Evolutionary conservation across 1,140 invertebrate species (phyloP), one percentile per base, ranked within the genome.

Genomic region (Drosophila tristis): DNA sequence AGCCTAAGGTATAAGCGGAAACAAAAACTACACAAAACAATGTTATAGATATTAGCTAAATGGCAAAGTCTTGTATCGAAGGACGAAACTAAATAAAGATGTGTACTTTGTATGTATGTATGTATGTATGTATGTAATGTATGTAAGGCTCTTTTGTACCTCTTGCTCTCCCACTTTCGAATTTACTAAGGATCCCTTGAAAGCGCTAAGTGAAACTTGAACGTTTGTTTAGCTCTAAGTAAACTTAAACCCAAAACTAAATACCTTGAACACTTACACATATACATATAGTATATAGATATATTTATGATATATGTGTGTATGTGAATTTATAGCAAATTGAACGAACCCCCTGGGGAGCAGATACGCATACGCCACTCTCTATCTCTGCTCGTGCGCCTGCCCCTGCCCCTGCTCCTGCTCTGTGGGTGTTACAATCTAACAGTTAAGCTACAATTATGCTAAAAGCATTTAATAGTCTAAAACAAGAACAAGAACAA

Each of bases 111-210:
- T 29, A 29, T 29, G 53, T 51, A 59, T 23, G 13, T 23, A 45
- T 9, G 25, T 43, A 20, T 2, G 16, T 16, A 16, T 20, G 15
- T 50, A 54, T 47, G 45, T 25, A 42, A 50, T 62, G 23, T 45
- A 72, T 51, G 39, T 51, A 75, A 85, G 82, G 64, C 81, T 86
- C 78, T 87, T 86, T 86, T 86, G 82, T 86, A 86, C 82, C 82
- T 87, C 70, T 70, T 87, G 82, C 82, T 81, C 84, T 70, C 84
- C 84, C 84, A 86, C 82, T 86, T 82, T 86, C 82, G 82, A 86
- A 86, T 86, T 86, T 86, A 86, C 54, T 71, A 56, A 50, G 54
- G 29, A 77, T 49, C 70, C 78, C 78, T 15, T 64, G 60, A 50
- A 86, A 58, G 64, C 68, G 67, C 62, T 82, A 78, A 86, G 82